These are phyloP conservation scores for Theodoxus fluviatilis DNA, from an alignment of 2,888 invertebrate genomes.

Conservation along the genomic window DNA sequence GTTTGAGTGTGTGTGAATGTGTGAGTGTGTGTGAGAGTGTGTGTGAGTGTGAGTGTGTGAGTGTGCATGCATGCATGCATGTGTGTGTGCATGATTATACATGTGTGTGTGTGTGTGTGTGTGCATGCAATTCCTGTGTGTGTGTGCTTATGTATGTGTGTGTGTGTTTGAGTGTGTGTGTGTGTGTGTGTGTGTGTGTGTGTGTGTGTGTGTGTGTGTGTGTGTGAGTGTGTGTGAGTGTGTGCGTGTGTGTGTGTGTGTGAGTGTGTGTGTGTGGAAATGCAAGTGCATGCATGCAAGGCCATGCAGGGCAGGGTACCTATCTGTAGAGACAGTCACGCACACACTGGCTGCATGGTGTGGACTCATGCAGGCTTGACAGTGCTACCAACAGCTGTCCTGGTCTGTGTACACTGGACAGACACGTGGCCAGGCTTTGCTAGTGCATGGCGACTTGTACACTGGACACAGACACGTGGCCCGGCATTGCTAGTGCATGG, in stretches of 20 bases:
- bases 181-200: not conserved
- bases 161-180: not conserved
- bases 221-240: conserved; percentile 7
- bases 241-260: not conserved
- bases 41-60: not conserved
- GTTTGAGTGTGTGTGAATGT: not conserved
- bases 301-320: not conserved
- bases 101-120: not conserved
- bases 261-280: conserved; percentile 12
- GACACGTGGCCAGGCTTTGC: too few species aligned
- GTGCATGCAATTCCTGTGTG: too few species aligned
- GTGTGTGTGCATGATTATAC: not conserved
- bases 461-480: too few species aligned
- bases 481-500: too few species aligned
- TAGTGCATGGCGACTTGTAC: too few species aligned
- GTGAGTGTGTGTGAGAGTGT: not conserved
- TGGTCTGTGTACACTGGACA: too few species aligned
- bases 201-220: not conserved
- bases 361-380: too few species aligned
- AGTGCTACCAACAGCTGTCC: too few species aligned
- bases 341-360: too few species aligned
- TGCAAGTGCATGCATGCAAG: conserved; percentile 6
- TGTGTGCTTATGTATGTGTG: not conserved
- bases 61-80: not conserved
- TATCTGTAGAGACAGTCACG: too few species aligned